Conservation (phyloP, 1,140 invertebrate species). For the Gerris buenoi region DNA sequence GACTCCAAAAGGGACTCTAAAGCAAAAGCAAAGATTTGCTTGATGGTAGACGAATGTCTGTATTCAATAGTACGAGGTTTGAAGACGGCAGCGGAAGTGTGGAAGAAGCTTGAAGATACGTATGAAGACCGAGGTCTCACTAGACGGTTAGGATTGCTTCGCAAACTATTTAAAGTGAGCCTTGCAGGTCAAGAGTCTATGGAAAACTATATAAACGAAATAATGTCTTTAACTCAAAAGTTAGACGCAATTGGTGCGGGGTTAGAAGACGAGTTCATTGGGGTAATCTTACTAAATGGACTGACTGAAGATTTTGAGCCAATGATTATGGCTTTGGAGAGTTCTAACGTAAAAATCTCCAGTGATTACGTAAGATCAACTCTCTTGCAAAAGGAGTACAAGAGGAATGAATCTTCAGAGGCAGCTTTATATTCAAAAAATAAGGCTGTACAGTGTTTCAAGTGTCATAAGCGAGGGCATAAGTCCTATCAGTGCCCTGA, state of each 20-base stretch:
- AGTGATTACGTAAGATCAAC: slow-evolving; percentile 2
- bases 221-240: neutral
- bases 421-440: neutral
- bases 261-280: too few relatives aligned
- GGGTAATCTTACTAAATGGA: too few relatives aligned
- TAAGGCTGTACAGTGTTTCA: too few relatives aligned
- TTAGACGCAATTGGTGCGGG: neutral
- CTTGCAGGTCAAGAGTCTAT: neutral
- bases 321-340: too few relatives aligned
- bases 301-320: too few relatives aligned
- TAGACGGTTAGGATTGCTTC: neutral
- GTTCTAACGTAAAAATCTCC: slow-evolving; percentile 1
- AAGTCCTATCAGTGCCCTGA: too few relatives aligned
- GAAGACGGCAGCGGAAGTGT: neutral
- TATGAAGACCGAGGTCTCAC: neutral
- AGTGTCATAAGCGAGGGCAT: neutral
- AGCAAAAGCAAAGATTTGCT: too few relatives aligned
- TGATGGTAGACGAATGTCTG: too few relatives aligned
- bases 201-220: slow-evolving; percentile 4
- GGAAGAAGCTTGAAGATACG: neutral
- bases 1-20: neutral
- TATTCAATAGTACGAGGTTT: neutral
- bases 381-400: neutral
- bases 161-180: neutral
- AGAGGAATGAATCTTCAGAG: neutral